Conservation (phyloP, 2,113 vertebrate genomes). For the Campylomormyrus numenius region DNA sequence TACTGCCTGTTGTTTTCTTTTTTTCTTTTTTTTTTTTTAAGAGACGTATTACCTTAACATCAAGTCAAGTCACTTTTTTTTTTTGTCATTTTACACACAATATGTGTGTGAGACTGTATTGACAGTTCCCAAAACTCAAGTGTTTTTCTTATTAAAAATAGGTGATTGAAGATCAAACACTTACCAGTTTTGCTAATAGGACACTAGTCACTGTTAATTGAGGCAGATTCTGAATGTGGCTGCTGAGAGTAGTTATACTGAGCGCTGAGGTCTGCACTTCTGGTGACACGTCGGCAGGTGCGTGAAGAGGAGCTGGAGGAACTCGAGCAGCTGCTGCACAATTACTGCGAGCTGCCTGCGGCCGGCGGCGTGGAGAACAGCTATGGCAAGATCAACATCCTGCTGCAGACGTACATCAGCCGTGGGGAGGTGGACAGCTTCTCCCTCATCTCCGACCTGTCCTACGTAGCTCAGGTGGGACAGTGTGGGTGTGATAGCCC, state of each 20-base stretch:
- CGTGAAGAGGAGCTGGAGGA: slow-evolving; percentile 94
- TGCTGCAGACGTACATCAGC: slow-evolving; percentile 93
- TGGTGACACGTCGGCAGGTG: slow-evolving; percentile 57
- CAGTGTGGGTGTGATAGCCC: not conserved
- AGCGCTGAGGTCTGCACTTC: not conserved
- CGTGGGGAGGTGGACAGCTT: slow-evolving; percentile 94
- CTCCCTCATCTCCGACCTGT: slow-evolving; percentile 94
- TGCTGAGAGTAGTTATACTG: not conserved
- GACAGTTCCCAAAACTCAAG: not conserved
- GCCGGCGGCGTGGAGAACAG: slow-evolving; percentile 91
- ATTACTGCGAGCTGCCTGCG: slow-evolving; percentile 81
- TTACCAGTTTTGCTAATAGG: not conserved
- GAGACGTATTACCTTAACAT: not conserved
- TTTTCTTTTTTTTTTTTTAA: not conserved
- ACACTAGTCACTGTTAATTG: not conserved
- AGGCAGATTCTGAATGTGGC: not conserved
- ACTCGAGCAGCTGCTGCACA: slow-evolving; percentile 73
- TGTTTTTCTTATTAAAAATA: slow-evolving; percentile 1
- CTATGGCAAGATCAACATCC: slow-evolving; percentile 96
- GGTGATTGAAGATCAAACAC: not conserved
- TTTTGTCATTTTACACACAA: not conserved
- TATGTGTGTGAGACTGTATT: not conserved
- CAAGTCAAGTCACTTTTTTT: not conserved
- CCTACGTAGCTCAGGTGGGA: slow-evolving; percentile 90
- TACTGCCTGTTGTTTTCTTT: not conserved